Evolutionary conservation across 2,797 vertebrate species (phyloP), one percentile per base, ranked within the genome.

Genomic region (Serranus cabrilla): DNA sequence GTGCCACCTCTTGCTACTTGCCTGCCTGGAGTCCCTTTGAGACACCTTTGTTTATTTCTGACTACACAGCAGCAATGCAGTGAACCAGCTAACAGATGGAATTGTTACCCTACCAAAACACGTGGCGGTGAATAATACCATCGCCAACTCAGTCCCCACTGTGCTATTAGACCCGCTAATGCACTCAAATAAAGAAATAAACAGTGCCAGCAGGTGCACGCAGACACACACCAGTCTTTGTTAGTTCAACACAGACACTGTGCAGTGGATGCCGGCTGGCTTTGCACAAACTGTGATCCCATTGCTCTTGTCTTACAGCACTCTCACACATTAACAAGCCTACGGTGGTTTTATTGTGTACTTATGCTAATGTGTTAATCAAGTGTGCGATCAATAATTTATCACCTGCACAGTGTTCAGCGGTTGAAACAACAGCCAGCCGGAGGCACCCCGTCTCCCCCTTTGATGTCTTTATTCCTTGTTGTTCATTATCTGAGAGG

Each of bases 311-410:
- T 74, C 56, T 62, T 37, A 21, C 65, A 49, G 63, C 47, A 40
- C 54, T 74, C 45, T 55, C n/a, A 27, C 42, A 54, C 46, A 64
- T 78, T 70, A 83, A 78, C 74, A 66, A 69, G 51, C 40, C 8
- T 59, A 39, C 34, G 21, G 60, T 66, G 69, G 31, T 74, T 81
- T 85, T 50, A 74, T 80, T 75, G 59, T 71, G 64, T 83, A 60
- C 37, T 71, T 71, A 78, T 91, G 81, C 57, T 86, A 76, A 90
- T 78, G 79, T 72, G 9, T 80, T 91, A 80, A 88, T 91, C 81
- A 86, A 81, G 67, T 71, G 76, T 64, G 59, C 34, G 20, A 80
- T 91, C 74, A 84, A 86, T 92, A 84, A 88, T 91, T 89, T 57
- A 90, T 81, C 65, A 72, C 73, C 78, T 76, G 58, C 71, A 27